Evolutionary conservation across 2,113 vertebrate genomes (phyloP).

Genomic region (Trichomycterus rosablanca): DNA sequence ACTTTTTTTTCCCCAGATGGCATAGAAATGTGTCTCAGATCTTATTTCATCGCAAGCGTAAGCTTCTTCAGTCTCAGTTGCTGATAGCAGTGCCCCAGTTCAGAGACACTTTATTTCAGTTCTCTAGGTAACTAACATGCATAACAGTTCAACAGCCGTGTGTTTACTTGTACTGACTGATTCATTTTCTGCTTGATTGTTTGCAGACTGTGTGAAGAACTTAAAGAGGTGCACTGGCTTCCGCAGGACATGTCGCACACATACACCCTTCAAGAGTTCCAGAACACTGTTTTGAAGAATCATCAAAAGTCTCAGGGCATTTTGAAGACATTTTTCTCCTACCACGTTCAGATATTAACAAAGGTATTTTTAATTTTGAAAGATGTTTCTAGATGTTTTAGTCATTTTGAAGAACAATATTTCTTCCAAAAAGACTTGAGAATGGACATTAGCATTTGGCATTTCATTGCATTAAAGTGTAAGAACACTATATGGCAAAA

Average conservation of each 20-base stretch:
- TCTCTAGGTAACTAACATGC: conserved; percentile 60
- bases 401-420: too few relatives aligned
- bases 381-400: not conserved
- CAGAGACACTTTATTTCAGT: conserved; percentile 64
- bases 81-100: conserved; percentile 73
- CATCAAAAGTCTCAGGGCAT: conserved; percentile 44
- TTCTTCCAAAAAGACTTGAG: too few relatives aligned
- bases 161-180: not conserved
- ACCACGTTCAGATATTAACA: conserved; percentile 53
- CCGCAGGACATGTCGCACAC: conserved; percentile 54
- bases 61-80: conserved; percentile 54
- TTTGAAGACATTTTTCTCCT: conserved; percentile 59
- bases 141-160: not conserved
- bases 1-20: conserved; percentile 74
- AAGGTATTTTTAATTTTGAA: conserved; percentile 52
- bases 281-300: conserved; percentile 45
- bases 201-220: conserved; percentile 68
- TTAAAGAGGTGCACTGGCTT: conserved; percentile 61
- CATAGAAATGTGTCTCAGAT: conserved; percentile 45
- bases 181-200: too few relatives aligned
- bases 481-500: too few relatives aligned
- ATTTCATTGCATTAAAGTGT: too few relatives aligned
- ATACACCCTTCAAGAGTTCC: conserved; percentile 65
- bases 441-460: too few relatives aligned
- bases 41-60: conserved; percentile 42